Evolutionary conservation across 1,140 invertebrate genomes (phyloP).

Genomic region (Ceratina australensis): DNA sequence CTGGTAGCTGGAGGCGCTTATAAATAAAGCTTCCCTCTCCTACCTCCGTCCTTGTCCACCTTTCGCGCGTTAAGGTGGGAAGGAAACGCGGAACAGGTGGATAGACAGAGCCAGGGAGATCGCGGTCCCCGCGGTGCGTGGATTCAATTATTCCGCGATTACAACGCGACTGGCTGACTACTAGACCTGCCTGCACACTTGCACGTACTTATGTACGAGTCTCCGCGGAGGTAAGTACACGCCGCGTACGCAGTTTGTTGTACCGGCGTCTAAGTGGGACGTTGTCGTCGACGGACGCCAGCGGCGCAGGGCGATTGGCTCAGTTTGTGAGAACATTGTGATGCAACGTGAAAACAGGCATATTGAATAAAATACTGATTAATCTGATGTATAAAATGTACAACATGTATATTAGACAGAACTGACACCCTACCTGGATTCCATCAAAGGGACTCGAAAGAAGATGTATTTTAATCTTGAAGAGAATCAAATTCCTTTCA

Average conservation of each 20-base stretch:
- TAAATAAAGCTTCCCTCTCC: conserved; percentile 70
- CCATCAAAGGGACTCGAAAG: too few relatives aligned
- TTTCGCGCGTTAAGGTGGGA: neutral
- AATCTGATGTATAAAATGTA: too few relatives aligned
- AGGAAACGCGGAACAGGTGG: conserved; percentile 22
- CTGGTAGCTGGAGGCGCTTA: conserved; percentile 73
- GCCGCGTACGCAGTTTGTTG: conserved; percentile 36
- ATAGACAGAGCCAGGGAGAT: conserved; percentile 42
- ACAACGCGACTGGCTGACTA: conserved; percentile 63
- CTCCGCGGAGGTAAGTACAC: conserved; percentile 29
- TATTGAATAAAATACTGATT: too few relatives aligned
- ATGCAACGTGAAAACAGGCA: too few relatives aligned
- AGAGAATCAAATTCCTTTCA: too few relatives aligned
- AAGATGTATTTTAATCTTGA: too few relatives aligned
- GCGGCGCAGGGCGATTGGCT: neutral
- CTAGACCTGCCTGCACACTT: conserved; percentile 28
- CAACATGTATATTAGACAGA: too few relatives aligned
- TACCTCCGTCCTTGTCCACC: too few relatives aligned
- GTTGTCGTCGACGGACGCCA: conserved; percentile 29
- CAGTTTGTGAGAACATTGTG: conserved; percentile 37
- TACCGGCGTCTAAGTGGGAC: conserved; percentile 54
- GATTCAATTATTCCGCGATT: conserved; percentile 78
- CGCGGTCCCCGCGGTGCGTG: conserved; percentile 50
- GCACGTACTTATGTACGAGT: conserved; percentile 35
- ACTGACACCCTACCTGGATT: too few relatives aligned